phyloP scores from a whole-genome alignment of 1,140 invertebrate genomes.

The Anadara kagoshimensis region DNA sequence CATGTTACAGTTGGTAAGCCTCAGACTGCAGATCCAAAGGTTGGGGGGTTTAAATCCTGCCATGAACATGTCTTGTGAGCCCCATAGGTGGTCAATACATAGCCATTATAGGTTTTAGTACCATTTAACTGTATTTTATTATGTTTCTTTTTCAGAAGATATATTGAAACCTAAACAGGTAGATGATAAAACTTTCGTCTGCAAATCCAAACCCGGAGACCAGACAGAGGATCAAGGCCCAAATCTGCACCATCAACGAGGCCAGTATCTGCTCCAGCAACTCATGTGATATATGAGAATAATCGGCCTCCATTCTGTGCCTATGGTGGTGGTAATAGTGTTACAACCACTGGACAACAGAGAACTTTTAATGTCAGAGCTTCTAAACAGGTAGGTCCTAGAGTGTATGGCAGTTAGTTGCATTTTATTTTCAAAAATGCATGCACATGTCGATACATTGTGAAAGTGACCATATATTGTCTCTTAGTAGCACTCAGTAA shows the following conservation, averaged over 20 bases:
- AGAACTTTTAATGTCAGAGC: slow-evolving; percentile 36
- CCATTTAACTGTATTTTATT: background rate
- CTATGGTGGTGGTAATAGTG: slow-evolving; percentile 33
- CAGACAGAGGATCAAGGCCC: slow-evolving; percentile 9
- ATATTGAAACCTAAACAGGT: slow-evolving; percentile 20
- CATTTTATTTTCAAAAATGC: too few relatives aligned
- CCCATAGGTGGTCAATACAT: too few relatives aligned
- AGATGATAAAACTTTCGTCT: slow-evolving; percentile 30
- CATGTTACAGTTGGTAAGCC: too few relatives aligned
- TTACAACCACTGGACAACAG: slow-evolving; percentile 25
- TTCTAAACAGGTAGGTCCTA: slow-evolving; percentile 34
- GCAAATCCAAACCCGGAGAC: slow-evolving; percentile 10
- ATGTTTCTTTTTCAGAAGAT: slow-evolving; percentile 3
- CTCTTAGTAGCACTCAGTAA: too few relatives aligned
- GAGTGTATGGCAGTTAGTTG: background rate
- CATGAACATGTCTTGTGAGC: too few relatives aligned
- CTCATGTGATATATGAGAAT: background rate
- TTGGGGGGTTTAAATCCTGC: too few relatives aligned
- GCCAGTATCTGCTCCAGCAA: slow-evolving; percentile 20
- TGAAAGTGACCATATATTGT: too few relatives aligned
- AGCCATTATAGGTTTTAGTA: too few relatives aligned
- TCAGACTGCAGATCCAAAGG: too few relatives aligned
- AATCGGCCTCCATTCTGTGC: slow-evolving; percentile 33
- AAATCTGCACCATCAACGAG: background rate
- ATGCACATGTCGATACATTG: too few relatives aligned